Evolutionary conservation across 1,140 invertebrate genomes (phyloP).

Genomic region (Asobara japonica): DNA sequence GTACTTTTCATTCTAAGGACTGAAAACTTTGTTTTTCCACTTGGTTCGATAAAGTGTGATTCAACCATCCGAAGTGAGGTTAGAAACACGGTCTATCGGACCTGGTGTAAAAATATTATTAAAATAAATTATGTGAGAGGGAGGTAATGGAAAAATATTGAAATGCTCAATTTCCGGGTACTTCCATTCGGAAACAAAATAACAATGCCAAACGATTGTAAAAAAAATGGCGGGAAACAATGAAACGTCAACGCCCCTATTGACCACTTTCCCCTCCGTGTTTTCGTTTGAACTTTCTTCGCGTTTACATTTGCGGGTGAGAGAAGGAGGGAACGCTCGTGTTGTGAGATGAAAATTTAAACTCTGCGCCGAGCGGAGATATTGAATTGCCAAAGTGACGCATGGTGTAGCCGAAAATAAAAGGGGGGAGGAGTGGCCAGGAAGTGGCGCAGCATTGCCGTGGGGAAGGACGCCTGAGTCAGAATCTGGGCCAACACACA

Average conservation of each 20-base stretch:
- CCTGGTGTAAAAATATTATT: no score
- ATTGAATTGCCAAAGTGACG: not conserved
- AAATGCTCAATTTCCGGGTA: no score
- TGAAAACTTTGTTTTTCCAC: no score
- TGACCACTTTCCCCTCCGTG: not conserved
- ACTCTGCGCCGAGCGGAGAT: not conserved
- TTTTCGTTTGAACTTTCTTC: slow-evolving; percentile 23
- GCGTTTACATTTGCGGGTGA: slow-evolving; percentile 20
- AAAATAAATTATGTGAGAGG: no score
- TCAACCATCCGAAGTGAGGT: no score
- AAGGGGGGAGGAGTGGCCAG: slow-evolving; percentile 22
- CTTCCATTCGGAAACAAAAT: not conserved
- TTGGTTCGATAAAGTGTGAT: no score
- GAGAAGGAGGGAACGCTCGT: not conserved
- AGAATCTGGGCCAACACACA: slow-evolving; percentile 51
- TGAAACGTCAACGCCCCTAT: slow-evolving; percentile 4
- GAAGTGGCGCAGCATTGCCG: slow-evolving; percentile 57
- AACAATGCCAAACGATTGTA: not conserved
- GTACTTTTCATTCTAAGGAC: no score
- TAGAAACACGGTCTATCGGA: no score
- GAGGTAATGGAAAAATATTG: no score
- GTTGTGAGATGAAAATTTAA: slow-evolving; percentile 4
- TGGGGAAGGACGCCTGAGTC: slow-evolving; percentile 54
- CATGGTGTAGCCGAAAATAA: not conserved
- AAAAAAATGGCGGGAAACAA: slow-evolving; percentile 11